Evolutionary conservation across 2,797 vertebrate species (phyloP).

Genomic region (Pseudochirops cupreus): DNA sequence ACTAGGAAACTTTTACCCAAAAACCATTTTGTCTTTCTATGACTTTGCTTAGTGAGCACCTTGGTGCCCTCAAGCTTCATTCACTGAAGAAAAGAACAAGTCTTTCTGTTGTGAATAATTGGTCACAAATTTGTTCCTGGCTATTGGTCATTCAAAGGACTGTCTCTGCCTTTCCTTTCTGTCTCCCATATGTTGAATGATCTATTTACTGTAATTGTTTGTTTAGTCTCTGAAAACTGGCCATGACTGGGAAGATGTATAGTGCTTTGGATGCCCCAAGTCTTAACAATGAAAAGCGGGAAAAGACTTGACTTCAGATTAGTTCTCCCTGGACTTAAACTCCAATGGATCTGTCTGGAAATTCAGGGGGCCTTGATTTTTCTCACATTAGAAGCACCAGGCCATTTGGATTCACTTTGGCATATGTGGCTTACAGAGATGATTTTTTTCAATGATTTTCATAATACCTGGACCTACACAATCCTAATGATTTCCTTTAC

Average conservation of each 20-base stretch:
- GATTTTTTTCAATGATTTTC: neutral
- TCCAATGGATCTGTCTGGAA: neutral
- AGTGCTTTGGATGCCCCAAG: neutral
- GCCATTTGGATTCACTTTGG: no score
- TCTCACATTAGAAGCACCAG: no score
- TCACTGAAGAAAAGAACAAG: conserved; percentile 11
- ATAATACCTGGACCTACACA: neutral
- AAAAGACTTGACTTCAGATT: conserved; percentile 5
- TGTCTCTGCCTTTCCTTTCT: neutral
- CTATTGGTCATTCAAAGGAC: neutral
- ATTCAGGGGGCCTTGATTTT: neutral
- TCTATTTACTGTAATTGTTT: neutral
- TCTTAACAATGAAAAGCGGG: neutral
- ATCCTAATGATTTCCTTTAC: neutral
- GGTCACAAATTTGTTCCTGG: neutral
- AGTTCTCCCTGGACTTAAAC: neutral
- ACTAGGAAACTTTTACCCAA: conserved; percentile 8
- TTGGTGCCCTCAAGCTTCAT: neutral
- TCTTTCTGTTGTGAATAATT: conserved; percentile 8
- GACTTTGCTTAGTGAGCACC: neutral
- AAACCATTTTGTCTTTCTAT: conserved; percentile 23
- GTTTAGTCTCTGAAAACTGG: neutral
- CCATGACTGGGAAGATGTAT: conserved; percentile 16
- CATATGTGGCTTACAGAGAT: neutral
- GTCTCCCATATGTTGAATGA: conserved; percentile 19